phyloP scores from a whole-genome alignment of 1,140 invertebrate species.

The Drosophila insularis region DNA sequence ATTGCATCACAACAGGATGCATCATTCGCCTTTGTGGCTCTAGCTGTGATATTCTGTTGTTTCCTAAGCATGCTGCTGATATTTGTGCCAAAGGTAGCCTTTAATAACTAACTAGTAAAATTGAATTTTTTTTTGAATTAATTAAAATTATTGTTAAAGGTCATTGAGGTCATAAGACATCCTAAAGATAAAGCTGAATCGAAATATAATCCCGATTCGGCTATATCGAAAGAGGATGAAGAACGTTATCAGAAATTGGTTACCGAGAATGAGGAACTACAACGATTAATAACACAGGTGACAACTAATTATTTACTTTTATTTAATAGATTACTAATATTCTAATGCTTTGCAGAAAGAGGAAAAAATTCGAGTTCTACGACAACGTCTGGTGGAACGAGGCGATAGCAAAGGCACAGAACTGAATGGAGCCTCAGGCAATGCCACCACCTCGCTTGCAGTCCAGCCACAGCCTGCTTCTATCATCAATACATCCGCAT shows the following conservation, averaged over 20 bases:
- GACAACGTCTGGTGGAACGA: conserved; percentile 90
- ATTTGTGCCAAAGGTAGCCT: conserved; percentile 95
- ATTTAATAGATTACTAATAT: neutral
- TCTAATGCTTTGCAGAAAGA: conserved; percentile 88
- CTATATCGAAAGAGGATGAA: conserved; percentile 96
- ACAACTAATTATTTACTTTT: conserved; percentile 35
- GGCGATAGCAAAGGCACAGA: conserved; percentile 84
- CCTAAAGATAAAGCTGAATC: conserved; percentile 92
- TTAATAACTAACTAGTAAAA: too few relatives aligned
- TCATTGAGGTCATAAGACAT: conserved; percentile 92
- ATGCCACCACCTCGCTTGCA: conserved; percentile 58
- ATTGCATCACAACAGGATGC: conserved; percentile 98
- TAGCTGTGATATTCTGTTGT: conserved; percentile 98
- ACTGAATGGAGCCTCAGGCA: conserved; percentile 82
- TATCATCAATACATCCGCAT: conserved; percentile 58
- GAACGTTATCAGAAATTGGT: conserved; percentile 96
- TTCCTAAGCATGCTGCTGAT: conserved; percentile 98
- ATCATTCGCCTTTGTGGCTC: conserved; percentile 96
- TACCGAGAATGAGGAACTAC: conserved; percentile 97
- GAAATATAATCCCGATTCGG: conserved; percentile 92
- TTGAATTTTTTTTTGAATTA: too few relatives aligned
- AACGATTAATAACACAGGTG: conserved; percentile 96
- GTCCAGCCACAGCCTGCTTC: conserved; percentile 50
- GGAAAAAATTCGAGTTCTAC: conserved; percentile 91
- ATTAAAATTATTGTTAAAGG: conserved; percentile 76